Conservation (phyloP, 2,888 invertebrate species). For the Lepeophtheirus nordmannii region DNA sequence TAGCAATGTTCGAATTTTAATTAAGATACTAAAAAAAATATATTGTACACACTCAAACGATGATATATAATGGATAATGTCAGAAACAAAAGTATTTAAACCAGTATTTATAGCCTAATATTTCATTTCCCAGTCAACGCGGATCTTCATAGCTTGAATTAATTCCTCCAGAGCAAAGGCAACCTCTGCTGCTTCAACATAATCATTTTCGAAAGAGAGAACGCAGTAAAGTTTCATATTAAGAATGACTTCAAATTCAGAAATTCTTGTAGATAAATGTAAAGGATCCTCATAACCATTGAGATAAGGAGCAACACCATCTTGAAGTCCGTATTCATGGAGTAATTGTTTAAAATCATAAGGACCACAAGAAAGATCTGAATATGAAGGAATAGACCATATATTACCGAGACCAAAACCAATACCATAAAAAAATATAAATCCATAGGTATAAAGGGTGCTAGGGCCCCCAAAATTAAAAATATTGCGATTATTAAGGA, state of each 20-base stretch:
- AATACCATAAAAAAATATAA: slow-evolving; percentile 4
- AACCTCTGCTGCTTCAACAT: slow-evolving; percentile 8
- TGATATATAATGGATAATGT: too few species aligned
- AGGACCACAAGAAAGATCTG: not conserved
- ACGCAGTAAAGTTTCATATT: slow-evolving; percentile 13
- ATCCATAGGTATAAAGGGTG: slow-evolving; percentile 4
- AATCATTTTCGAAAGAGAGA: not conserved
- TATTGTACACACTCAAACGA: too few species aligned
- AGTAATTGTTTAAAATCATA: not conserved
- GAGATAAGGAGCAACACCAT: not conserved
- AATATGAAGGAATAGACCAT: not conserved
- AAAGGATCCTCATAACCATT: not conserved
- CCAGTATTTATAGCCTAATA: not conserved
- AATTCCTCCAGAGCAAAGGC: not conserved
- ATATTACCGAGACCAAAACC: slow-evolving; percentile 15
- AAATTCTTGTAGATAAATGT: not conserved
- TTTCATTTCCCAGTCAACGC: not conserved
- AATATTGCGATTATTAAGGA: not conserved
- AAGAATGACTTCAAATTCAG: not conserved
- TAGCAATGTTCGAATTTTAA: too few species aligned
- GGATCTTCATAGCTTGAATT: slow-evolving; percentile 11
- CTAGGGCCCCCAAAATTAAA: not conserved
- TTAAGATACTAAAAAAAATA: too few species aligned
- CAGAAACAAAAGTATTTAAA: not conserved
- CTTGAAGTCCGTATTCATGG: not conserved